Percentiles rank a stretch among this genome's conserved stretches.
Conservation (phyloP, 2,888 invertebrate genomes). For the Siphlonurus alternatus region DNA sequence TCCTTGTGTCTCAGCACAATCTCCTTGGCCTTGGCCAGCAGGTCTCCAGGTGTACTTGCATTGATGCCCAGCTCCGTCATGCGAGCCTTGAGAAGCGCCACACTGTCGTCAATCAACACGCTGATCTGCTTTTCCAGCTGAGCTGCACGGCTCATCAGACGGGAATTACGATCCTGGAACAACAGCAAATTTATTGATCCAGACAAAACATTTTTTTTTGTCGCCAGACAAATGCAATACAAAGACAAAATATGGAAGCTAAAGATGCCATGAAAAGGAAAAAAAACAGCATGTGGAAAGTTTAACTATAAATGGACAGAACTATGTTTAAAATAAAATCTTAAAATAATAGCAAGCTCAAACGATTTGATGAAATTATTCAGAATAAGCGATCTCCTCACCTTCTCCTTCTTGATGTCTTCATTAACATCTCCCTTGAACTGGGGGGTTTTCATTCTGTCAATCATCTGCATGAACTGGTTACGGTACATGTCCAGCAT, state of each 20-base stretch:
- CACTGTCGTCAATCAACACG: conserved; percentile 81
- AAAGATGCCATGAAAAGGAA: background rate
- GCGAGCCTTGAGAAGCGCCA: conserved; percentile 68
- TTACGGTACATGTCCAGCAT: conserved; percentile 69
- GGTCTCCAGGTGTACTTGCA: conserved; percentile 68
- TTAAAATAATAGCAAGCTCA: no score
- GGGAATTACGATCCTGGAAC: conserved; percentile 56
- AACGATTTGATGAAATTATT: no score
- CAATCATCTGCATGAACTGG: conserved; percentile 70
- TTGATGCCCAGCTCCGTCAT: conserved; percentile 86
- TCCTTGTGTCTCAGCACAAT: conserved; percentile 88
- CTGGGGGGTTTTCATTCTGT: conserved; percentile 63
- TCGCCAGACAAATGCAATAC: background rate
- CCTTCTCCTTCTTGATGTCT: conserved; percentile 70
- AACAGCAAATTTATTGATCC: conserved; percentile 12
- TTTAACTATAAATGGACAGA: conserved; percentile 5
- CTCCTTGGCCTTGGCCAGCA: conserved; percentile 74
- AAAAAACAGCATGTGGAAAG: background rate
- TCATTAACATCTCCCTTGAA: conserved; percentile 53
- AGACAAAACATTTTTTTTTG: conserved; percentile 2
- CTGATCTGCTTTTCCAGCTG: conserved; percentile 87
- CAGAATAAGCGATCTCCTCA: no score
- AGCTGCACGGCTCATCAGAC: conserved; percentile 65
- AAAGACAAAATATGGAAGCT: background rate
- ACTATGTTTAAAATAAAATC: no score